A percentile compares a stretch with the other conserved stretches of the same genome.
These are phyloP conservation scores for Pegoplata infirma DNA, from an alignment of 2,888 invertebrate genomes.

Conservation along the genomic window DNA sequence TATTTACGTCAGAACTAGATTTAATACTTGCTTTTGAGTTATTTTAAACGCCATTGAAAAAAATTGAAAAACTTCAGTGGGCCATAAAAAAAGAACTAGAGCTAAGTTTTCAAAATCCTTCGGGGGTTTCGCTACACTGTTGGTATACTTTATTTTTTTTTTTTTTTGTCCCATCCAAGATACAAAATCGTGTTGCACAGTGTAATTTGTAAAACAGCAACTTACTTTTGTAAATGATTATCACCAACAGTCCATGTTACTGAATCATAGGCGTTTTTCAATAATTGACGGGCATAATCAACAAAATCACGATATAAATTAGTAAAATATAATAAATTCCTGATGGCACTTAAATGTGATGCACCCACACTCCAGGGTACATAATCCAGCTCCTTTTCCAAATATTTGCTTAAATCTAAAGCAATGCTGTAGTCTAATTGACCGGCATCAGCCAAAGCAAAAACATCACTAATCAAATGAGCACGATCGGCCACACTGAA, in stretches of 20 bases:
- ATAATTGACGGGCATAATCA: conserved; percentile 81
- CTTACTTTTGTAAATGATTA: conserved; percentile 78
- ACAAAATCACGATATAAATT: conserved; percentile 79
- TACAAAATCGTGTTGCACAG: no score
- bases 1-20: no score
- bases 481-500: conserved; percentile 86
- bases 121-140: no score
- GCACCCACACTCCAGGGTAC: conserved; percentile 88
- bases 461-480: conserved; percentile 89
- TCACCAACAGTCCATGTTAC: conserved; percentile 82
- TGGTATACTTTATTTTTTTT: no score
- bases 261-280: conserved; percentile 81
- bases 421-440: conserved; percentile 83
- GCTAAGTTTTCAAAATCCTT: no score
- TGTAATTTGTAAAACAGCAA: conserved; percentile 6
- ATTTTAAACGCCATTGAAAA: no score
- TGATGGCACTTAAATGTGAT: conserved; percentile 79
- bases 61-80: no score
- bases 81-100: no score
- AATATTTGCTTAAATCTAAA: conserved; percentile 84
- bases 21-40: no score
- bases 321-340: conserved; percentile 80
- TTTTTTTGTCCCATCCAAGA: no score
- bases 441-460: conserved; percentile 87
- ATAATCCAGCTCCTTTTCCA: conserved; percentile 83